phyloP scores from a whole-genome alignment of 2,113 vertebrate species.

The Piaya cayana region DNA sequence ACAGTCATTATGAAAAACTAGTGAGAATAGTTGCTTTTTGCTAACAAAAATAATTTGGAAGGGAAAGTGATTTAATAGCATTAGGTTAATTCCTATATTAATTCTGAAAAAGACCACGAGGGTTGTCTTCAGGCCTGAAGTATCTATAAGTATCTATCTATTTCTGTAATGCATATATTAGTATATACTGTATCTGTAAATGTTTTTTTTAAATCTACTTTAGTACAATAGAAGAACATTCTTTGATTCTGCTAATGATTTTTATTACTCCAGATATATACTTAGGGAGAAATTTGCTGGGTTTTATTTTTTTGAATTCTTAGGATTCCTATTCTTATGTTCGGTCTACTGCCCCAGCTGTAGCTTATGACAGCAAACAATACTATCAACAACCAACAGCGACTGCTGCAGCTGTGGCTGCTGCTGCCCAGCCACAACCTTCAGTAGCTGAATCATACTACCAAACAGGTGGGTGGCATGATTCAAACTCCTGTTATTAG shows the following conservation, averaged over 20 bases:
- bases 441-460: slow-evolving; percentile 96
- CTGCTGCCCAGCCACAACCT: slow-evolving; percentile 89
- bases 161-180: neutral
- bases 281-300: neutral
- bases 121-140: neutral
- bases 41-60: neutral
- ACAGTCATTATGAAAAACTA: neutral
- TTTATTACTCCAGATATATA: neutral
- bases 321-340: slow-evolving; percentile 97
- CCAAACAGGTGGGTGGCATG: slow-evolving; percentile 85
- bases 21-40: neutral
- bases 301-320: neutral
- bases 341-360: slow-evolving; percentile 90
- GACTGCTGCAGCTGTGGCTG: slow-evolving; percentile 85
- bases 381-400: slow-evolving; percentile 96
- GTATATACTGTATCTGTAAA: fast-evolving
- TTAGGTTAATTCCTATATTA: neutral
- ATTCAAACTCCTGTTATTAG: neutral
- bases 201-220: neutral
- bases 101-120: neutral
- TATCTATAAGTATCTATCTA: neutral
- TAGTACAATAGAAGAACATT: neutral
- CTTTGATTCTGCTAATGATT: neutral
- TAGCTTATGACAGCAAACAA: slow-evolving; percentile 95
- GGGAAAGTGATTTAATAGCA: neutral